These are phyloP conservation scores for Geophilus truncorum DNA, from an alignment of 2,888 invertebrate genomes.

Conservation along the genomic window DNA sequence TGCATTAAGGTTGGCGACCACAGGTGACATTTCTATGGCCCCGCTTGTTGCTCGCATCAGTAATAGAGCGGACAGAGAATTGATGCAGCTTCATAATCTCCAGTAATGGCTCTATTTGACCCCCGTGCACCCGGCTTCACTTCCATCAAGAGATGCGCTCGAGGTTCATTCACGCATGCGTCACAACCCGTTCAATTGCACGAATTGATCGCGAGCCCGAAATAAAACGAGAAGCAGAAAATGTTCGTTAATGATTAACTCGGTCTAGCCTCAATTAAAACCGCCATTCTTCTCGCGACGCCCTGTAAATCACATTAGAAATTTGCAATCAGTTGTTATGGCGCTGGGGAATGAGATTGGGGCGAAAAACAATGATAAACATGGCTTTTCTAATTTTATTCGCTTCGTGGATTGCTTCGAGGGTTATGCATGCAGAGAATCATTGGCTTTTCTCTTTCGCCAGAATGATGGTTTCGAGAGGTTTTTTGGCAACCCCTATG, in stretches of 20 bases:
- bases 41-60: background rate
- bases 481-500: no score
- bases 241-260: conserved; percentile 20
- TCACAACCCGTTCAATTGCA: background rate
- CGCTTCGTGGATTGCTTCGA: no score
- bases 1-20: background rate
- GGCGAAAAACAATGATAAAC: background rate
- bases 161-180: conserved; percentile 8
- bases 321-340: background rate
- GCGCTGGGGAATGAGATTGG: background rate
- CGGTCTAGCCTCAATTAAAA: conserved; percentile 21
- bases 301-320: background rate
- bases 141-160: conserved; percentile 8
- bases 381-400: no score
- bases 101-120: conserved; percentile 11
- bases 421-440: no score
- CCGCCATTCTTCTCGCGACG: background rate
- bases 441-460: no score
- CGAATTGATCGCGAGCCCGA: background rate
- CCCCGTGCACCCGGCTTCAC: background rate
- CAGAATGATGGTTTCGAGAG: no score
- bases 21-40: background rate
- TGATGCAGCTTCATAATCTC: conserved; percentile 12
- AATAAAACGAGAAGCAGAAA: background rate
- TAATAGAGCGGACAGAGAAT: conserved; percentile 17